phyloP scores from a whole-genome alignment of 2,888 invertebrate species.

The Physocephala rufipes region DNA sequence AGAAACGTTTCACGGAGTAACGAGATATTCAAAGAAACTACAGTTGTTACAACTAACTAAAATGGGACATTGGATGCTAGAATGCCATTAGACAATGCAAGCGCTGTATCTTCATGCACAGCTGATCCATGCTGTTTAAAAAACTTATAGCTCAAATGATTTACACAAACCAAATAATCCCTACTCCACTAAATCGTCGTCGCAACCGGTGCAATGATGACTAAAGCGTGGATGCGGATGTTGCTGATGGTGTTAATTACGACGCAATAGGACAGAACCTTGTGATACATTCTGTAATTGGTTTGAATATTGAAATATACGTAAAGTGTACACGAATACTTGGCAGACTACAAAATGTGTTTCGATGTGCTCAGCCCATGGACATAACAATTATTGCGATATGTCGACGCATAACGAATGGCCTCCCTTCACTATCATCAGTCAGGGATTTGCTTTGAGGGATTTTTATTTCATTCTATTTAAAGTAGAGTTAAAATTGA shows the following conservation, averaged over 20 bases:
- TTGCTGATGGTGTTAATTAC: neutral
- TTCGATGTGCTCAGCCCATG: neutral
- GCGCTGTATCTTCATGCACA: constrained; percentile 21
- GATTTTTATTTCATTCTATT: constrained; percentile 14
- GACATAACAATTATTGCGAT: neutral
- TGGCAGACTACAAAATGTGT: constrained; percentile 19
- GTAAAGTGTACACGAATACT: constrained; percentile 25
- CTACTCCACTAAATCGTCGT: neutral
- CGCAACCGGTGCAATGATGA: neutral
- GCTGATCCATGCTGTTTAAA: constrained; percentile 6
- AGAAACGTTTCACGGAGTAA: too few species aligned
- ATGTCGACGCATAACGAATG: neutral
- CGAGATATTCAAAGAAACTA: too few species aligned
- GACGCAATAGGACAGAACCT: too few species aligned
- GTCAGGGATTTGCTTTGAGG: neutral
- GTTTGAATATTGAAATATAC: constrained; percentile 6
- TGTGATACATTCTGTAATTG: neutral
- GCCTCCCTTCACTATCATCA: neutral
- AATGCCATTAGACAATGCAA: neutral
- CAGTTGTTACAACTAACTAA: constrained; percentile 12
- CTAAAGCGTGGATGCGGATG: constrained; percentile 12
- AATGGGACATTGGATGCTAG: neutral
- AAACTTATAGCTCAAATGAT: constrained; percentile 7
- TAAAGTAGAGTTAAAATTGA: constrained; percentile 33
- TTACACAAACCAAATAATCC: neutral